These are phyloP conservation scores for Monoplex corrugatus DNA, from an alignment of 2,888 invertebrate genomes.

Conservation along the genomic window DNA sequence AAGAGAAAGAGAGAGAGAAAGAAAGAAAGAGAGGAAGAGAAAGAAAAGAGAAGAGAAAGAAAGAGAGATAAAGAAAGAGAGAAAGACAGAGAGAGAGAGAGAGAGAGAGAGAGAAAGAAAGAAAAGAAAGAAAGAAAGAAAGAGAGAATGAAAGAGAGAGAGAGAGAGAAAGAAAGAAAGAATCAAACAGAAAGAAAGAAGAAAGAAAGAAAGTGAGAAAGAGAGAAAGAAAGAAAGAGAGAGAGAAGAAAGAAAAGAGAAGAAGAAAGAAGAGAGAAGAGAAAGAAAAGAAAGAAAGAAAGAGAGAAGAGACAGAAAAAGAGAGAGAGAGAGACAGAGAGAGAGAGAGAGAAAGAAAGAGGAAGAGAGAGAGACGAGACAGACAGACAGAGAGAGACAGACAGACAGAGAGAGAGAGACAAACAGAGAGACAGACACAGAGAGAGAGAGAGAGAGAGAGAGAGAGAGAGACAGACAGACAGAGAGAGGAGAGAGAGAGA, in stretches of 20 bases:
- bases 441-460: not conserved
- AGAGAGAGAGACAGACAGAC: not conserved
- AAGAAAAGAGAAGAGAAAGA: not conserved
- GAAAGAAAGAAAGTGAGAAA: conserved; percentile 29
- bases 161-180: conserved; percentile 26
- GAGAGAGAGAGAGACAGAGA: not conserved
- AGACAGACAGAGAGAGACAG: not conserved
- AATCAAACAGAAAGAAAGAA: not conserved
- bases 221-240: conserved; percentile 19
- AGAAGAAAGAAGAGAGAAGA: no score
- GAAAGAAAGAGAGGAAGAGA: not conserved
- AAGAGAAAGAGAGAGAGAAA: not conserved
- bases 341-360: not conserved
- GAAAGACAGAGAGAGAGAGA: not conserved
- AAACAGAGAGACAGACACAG: not conserved
- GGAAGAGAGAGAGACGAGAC: not conserved
- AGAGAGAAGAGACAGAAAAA: no score
- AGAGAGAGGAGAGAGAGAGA: conserved; percentile 42
- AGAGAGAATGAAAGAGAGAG: not conserved
- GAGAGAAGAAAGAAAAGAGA: not conserved
- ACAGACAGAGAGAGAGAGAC: not conserved
- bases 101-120: not conserved
- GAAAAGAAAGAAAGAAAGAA: not conserved
- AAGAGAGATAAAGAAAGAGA: not conserved
- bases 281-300: no score